Evolutionary conservation across 2,113 vertebrate species (phyloP), one percentile per base, ranked within the genome.

Genomic region (Pao palembangensis): DNA sequence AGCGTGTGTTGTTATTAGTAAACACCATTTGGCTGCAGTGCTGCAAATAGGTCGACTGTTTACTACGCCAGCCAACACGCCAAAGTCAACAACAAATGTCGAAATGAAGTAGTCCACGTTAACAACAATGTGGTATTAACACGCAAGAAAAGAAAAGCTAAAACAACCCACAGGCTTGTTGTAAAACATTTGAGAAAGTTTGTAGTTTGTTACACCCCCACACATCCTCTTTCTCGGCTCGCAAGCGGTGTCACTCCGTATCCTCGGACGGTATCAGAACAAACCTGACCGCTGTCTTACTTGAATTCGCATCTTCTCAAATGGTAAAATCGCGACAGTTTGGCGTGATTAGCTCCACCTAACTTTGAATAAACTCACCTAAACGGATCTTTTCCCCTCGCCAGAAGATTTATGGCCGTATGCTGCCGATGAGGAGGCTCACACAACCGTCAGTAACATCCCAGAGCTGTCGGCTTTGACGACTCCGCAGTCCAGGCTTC

Each of bases 151-250:
- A 16, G 19, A 20, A 13, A 19, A 10, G 41, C 15, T 16, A 12
- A 11, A 11, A 15, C 41, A 44, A 49, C 69, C 28, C n/a, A 19
- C 42, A 47, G 73, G 70, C 79, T 74, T 84, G 83, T 76, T 76
- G 76, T 68, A 68, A 81, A 89, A 90, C 88, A 91, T 85, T 82
- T 76, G 69, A 85, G 73, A 90, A 92, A 92, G 88, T 91, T 92
- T 85, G 82, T 71, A 79, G 82, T 87, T 79, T 87, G 79, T 74
- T 84, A 64, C 78, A 73, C 75, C 61, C 70, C 67, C 79, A 48
- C 62, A 70, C 72, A 72, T 65, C 74, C 69, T 61, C 60, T 73
- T 55, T 73, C 73, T 65, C 43, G 51, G 49, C 58, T 71, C 65
- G 52, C 48, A n/a, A 67, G 67, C 80, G 55, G 56, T 83, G 81